A percentile compares a stretch with the other conserved stretches of the same genome.
These are phyloP conservation scores for Leucophenga varia DNA, from an alignment of 1,140 invertebrate genomes.

Conservation along the genomic window DNA sequence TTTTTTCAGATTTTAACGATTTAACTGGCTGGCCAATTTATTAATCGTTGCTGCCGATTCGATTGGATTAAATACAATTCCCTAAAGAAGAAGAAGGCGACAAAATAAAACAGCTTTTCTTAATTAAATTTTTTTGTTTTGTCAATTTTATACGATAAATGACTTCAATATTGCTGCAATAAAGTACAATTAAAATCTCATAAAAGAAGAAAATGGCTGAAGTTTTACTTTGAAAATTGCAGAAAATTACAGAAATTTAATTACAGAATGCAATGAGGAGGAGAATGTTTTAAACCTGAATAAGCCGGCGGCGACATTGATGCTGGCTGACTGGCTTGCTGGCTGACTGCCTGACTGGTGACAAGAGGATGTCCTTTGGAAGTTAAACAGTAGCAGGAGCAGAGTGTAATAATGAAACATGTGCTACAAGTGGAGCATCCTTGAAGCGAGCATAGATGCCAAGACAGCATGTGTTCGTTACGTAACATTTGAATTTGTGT, in stretches of 20 bases:
- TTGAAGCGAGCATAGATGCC: slow-evolving; percentile 40
- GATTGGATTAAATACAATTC: too few relatives aligned
- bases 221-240: slow-evolving; percentile 29
- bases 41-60: too few relatives aligned
- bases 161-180: slow-evolving; percentile 15
- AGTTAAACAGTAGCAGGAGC: not conserved
- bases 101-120: too few relatives aligned
- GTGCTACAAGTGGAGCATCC: slow-evolving; percentile 51
- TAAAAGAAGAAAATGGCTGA: not conserved
- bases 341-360: slow-evolving; percentile 16
- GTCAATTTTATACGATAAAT: too few relatives aligned
- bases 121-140: too few relatives aligned
- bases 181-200: slow-evolving; percentile 8
- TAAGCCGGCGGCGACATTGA: slow-evolving; percentile 3
- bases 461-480: slow-evolving; percentile 14
- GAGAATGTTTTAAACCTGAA: too few relatives aligned
- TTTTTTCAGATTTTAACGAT: too few relatives aligned
- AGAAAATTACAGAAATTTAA: slow-evolving; percentile 52
- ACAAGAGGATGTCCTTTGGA: too few relatives aligned
- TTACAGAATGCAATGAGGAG: slow-evolving; percentile 37
- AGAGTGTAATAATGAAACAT: slow-evolving; percentile 39
- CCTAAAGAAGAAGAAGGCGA: too few relatives aligned
- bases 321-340: too few relatives aligned
- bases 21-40: too few relatives aligned
- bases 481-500: not conserved